These are phyloP conservation scores for Hypotaenidia okinawae DNA, from an alignment of 2,797 vertebrate genomes.

Conservation along the genomic window DNA sequence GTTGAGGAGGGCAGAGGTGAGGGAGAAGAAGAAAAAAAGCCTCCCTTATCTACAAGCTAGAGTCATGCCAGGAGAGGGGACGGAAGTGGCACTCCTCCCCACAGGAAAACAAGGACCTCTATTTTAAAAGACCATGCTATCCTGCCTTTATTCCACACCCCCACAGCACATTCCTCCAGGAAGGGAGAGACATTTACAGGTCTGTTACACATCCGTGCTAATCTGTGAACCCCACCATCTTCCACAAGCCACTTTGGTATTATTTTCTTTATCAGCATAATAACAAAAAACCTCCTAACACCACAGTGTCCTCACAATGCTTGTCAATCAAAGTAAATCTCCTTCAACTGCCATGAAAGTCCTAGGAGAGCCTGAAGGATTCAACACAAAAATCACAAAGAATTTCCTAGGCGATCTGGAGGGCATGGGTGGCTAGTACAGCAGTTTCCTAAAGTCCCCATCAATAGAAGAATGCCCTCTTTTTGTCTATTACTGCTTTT, in stretches of 20 bases:
- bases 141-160: not conserved
- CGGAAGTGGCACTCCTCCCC: not conserved
- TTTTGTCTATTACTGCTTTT: not conserved
- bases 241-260: not conserved
- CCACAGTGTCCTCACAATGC: not conserved
- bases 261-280: not conserved
- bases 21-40: not conserved
- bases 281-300: not conserved
- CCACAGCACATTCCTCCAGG: not conserved
- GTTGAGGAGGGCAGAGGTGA: not conserved
- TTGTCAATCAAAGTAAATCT: not conserved
- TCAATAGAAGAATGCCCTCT: not conserved
- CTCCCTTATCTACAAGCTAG: not conserved
- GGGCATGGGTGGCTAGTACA: not conserved
- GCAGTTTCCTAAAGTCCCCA: not conserved
- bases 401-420: not conserved
- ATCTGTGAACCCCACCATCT: not conserved
- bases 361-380: not conserved
- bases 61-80: not conserved
- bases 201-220: not conserved
- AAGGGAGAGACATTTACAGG: not conserved
- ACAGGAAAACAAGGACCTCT: not conserved
- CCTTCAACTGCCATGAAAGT: not conserved
- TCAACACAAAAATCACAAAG: constrained; percentile 33
- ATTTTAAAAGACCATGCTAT: not conserved